Evolutionary conservation across 2,888 invertebrate genomes (phyloP), one percentile per base, ranked within the genome.

Genomic region (Calameuta filiformis): DNA sequence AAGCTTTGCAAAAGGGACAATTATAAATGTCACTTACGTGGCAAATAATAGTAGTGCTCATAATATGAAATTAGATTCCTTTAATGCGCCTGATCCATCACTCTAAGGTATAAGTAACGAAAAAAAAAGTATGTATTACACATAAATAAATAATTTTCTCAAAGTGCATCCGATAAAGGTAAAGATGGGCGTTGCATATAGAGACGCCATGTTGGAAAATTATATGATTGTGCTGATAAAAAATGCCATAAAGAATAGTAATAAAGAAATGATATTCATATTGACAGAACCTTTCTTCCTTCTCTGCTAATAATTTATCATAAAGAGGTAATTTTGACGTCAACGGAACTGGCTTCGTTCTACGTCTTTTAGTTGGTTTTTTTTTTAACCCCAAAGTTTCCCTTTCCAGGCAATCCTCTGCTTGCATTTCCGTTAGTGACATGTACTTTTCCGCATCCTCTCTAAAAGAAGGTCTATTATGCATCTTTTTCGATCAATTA

Each of bases 281-380:
- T 30, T 71, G 15, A 71, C 12, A 71, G 31, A 80, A 95, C 95
- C 95, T 94, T 92, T 94, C 94, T 88, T 95, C 95, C 90, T 95
- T 95, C 81, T 95, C 95, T 82, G 94, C 94, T 86, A 95, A 92
- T 81, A 96, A 94, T 92, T 95, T 95, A 86, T 96, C 94, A 85
- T 95, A 96, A 30, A 96, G 92, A 0, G 95, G 95, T 80, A 96
- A 94, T 84, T 94, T 93, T 0, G 95, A 95, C 83, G 95, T 95
- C 69, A 95, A 93, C 0, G 96, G 96, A 79, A 96, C 93, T 3
- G 95, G 94, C 85, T 94, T 93, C 1, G 94, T 94, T 85, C 92
- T 92, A 82, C 95, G 94, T 74, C 92, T 91, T 85, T 93, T 93
- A 79, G 93, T 92, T 11, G 91, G 83, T 75, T 76, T 73, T 68